phyloP scores from a whole-genome alignment of 2,113 vertebrate genomes.

The Calypte anna region DNA sequence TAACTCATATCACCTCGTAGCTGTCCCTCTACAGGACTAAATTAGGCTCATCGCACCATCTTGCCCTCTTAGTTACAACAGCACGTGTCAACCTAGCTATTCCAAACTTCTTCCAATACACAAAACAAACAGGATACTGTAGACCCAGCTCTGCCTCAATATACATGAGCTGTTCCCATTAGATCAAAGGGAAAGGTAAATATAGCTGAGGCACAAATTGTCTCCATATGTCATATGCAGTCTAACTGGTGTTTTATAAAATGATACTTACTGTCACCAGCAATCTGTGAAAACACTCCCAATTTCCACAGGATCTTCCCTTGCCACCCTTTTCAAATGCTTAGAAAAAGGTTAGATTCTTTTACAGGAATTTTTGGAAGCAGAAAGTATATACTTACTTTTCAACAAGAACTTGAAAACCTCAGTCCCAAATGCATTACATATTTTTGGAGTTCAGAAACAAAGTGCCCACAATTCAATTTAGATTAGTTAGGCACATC shows the following conservation, averaged over 20 bases:
- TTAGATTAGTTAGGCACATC: not conserved
- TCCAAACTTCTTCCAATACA: not conserved
- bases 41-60: not conserved
- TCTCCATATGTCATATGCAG: constrained; percentile 33
- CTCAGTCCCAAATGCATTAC: not conserved
- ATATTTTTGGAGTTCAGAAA: not conserved
- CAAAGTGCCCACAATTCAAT: constrained; percentile 2
- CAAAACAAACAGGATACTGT: not conserved
- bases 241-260: constrained; percentile 21
- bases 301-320: constrained; percentile 8
- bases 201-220: constrained; percentile 44
- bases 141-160: not conserved
- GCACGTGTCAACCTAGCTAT: not conserved
- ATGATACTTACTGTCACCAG: constrained; percentile 41
- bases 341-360: not conserved
- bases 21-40: not conserved
- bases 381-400: not conserved
- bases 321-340: not conserved
- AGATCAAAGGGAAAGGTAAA: constrained; percentile 62
- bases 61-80: not conserved
- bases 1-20: constrained; percentile 1
- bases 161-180: not conserved
- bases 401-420: constrained; percentile 14
- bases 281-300: constrained; percentile 32
- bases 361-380: not conserved